A percentile compares a stretch with the other conserved stretches of the same genome.
Conservation (phyloP, 2,797 vertebrate species). For the Brotogeris chrysoptera region DNA sequence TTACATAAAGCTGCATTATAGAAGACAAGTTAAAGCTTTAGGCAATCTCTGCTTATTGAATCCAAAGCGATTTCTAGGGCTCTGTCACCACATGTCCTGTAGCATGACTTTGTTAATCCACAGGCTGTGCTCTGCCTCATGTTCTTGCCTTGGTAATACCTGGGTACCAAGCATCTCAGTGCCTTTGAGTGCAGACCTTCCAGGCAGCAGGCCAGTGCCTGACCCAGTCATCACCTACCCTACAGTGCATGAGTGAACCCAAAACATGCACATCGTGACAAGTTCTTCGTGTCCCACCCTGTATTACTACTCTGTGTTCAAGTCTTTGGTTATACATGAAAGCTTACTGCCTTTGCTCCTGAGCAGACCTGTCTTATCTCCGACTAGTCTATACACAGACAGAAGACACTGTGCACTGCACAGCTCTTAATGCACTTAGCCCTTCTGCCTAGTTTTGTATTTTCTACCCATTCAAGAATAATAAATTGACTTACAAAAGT, state of each 20-base stretch:
- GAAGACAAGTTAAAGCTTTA: neutral
- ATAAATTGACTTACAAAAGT: neutral
- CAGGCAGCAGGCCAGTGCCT: neutral
- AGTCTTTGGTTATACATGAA: neutral
- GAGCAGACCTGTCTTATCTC: neutral
- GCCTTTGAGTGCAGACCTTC: neutral
- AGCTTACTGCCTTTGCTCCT: neutral
- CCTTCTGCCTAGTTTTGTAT: neutral
- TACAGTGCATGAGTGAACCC: neutral
- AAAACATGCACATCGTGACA: neutral
- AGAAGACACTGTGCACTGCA: neutral
- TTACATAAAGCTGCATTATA: neutral
- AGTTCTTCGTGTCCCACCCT: neutral
- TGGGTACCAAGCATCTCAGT: neutral
- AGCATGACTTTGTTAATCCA: neutral
- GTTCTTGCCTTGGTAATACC: neutral
- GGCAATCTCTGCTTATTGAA: neutral
- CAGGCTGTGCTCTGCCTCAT: neutral
- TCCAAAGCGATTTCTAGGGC: neutral
- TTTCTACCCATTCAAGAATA: neutral
- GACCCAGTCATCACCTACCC: neutral
- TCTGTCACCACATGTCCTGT: neutral
- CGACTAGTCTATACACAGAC: neutral
- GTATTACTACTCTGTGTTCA: fast-evolving
- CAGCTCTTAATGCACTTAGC: neutral